A percentile compares a stretch with the other conserved stretches of the same genome.
Evolutionary conservation across 2,113 vertebrate genomes (phyloP).

Genomic region (Mohoua ochrocephala): DNA sequence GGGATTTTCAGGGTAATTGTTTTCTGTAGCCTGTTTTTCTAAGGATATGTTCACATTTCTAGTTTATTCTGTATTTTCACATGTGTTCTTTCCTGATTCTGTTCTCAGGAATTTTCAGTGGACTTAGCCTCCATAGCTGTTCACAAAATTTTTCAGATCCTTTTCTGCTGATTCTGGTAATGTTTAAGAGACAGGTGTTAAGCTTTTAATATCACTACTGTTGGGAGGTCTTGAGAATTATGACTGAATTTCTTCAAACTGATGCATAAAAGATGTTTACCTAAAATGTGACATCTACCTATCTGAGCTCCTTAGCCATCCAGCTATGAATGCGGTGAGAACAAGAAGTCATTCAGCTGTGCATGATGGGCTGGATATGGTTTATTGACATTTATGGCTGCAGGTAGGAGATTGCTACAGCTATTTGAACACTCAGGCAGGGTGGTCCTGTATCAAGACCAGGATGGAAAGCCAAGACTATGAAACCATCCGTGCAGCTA

Average conservation of each 20-base stretch:
- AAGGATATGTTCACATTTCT: not conserved
- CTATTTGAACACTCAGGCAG: not conserved
- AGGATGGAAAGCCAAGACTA: not conserved
- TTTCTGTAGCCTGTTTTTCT: not conserved
- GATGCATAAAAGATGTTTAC: not conserved
- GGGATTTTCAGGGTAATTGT: not conserved
- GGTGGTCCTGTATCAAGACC: slow-evolving; percentile 4
- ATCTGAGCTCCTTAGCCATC: not conserved
- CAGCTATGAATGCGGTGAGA: not conserved
- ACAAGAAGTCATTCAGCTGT: slow-evolving; percentile 4
- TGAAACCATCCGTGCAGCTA: slow-evolving; percentile 15
- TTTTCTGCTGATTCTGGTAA: not conserved
- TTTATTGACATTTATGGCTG: slow-evolving; percentile 29
- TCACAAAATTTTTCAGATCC: not conserved
- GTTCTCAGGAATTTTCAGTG: not conserved
- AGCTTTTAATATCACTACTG: not conserved
- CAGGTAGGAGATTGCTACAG: slow-evolving; percentile 14
- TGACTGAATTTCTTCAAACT: not conserved
- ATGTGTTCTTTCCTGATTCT: not conserved
- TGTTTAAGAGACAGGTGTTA: not conserved
- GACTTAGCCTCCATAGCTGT: not conserved
- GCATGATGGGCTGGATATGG: not conserved
- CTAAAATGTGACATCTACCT: not conserved
- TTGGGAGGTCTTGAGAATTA: not conserved
- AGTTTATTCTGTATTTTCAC: not conserved